Conservation (phyloP, 2,113 vertebrate species). For the Pelecanoides urinatrix region DNA sequence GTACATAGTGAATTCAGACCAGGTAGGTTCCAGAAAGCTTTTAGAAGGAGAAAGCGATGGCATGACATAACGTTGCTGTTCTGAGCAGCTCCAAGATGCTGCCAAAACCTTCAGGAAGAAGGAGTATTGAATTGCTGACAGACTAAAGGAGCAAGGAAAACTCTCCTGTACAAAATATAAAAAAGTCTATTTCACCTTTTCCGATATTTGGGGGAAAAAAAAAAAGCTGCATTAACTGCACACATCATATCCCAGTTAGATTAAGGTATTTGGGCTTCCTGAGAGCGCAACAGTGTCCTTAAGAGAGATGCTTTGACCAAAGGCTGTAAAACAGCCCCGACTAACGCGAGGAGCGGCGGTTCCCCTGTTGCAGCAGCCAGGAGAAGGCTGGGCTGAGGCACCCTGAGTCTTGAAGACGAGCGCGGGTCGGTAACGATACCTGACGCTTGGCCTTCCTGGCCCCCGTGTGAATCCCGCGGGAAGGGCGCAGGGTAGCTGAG, state of each 20-base stretch:
- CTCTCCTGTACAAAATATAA: not conserved
- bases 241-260: not conserved
- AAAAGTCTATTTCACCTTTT: not conserved
- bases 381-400: not conserved
- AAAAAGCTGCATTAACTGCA: not conserved
- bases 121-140: not conserved
- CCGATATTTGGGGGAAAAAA: rapidly evolving
- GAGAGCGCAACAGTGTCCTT: no score
- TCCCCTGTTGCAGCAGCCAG: no score
- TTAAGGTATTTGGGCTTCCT: not conserved
- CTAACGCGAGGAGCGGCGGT: rapidly evolving
- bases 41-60: not conserved
- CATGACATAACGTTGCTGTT: not conserved
- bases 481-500: not conserved
- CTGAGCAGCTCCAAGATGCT: not conserved
- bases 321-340: not conserved
- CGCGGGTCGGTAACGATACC: rapidly evolving
- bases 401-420: not conserved
- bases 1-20: not conserved
- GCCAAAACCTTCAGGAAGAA: not conserved
- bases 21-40: not conserved
- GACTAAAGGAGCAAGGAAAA: not conserved
- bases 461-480: not conserved
- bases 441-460: no score
- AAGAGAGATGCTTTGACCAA: not conserved